Evolutionary conservation across 2,888 invertebrate genomes (phyloP).

Genomic region (Phymatocera aterrima): DNA sequence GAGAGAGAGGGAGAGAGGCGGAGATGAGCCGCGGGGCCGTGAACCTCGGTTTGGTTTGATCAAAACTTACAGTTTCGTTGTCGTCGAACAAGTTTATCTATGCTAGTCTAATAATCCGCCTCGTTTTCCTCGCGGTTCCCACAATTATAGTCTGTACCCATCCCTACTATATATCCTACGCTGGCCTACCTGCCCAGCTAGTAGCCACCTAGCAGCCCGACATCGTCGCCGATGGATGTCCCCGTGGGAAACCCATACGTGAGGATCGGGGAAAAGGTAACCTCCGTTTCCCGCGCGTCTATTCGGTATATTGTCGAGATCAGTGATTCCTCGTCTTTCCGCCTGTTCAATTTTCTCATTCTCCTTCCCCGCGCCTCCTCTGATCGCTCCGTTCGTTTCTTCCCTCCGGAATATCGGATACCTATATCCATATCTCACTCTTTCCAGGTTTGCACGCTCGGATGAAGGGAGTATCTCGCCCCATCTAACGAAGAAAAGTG

Average conservation of each 20-base stretch:
- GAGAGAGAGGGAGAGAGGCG: no score
- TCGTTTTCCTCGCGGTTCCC: slow-evolving; percentile 5
- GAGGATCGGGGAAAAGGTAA: slow-evolving; percentile 57
- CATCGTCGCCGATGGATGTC: slow-evolving; percentile 42
- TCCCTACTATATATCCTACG: neutral
- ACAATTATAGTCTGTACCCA: neutral
- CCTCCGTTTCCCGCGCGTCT: neutral
- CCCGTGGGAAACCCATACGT: slow-evolving; percentile 74
- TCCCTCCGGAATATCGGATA: no score
- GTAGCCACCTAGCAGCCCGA: neutral
- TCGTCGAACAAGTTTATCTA: slow-evolving; percentile 25
- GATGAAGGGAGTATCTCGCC: no score
- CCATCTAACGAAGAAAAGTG: no score
- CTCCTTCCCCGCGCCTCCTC: no score
- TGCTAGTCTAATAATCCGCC: slow-evolving; percentile 23
- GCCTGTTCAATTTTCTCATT: no score
- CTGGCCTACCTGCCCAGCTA: neutral
- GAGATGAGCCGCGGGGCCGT: no score
- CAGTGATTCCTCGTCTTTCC: no score
- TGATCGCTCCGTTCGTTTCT: no score
- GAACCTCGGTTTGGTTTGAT: slow-evolving; percentile 7
- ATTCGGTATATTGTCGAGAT: neutral
- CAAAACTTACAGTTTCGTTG: slow-evolving; percentile 15
- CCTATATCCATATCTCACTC: no score
- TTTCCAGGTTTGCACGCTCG: no score